Conservation (phyloP, 2,113 vertebrate genomes). For the Ailuropoda melanoleuca region DNA sequence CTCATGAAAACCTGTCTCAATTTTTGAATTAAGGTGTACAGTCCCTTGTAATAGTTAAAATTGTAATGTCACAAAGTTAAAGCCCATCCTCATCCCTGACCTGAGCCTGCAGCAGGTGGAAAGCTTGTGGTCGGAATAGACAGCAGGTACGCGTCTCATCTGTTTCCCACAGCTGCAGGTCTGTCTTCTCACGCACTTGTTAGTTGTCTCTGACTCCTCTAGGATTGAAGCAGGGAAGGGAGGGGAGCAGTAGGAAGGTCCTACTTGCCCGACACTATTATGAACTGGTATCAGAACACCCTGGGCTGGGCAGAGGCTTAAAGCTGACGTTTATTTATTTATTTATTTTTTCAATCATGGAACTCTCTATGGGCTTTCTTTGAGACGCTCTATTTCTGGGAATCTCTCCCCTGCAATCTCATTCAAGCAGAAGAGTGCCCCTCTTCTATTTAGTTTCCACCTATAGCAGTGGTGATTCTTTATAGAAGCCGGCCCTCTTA, state of each 20-base stretch:
- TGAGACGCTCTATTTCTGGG: neutral
- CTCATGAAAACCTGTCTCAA: neutral
- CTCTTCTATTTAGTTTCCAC: constrained; percentile 4
- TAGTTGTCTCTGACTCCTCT: neutral
- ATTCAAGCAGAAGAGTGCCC: neutral
- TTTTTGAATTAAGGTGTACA: neutral
- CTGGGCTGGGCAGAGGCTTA: neutral
- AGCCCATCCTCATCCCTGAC: neutral
- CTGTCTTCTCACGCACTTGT: neutral
- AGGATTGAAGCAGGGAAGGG: neutral
- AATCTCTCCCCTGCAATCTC: neutral
- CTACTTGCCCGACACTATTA: neutral
- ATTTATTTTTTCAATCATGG: neutral
- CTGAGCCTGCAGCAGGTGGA: neutral
- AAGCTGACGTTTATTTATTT: neutral
- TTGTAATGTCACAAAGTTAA: neutral
- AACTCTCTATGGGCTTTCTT: neutral
- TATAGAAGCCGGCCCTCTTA: neutral
- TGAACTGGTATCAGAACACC: neutral
- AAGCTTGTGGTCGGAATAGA: neutral
- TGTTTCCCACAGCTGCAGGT: neutral
- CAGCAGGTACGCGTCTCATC: neutral
- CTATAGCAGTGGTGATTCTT: neutral
- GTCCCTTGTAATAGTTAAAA: neutral
- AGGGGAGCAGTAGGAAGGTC: neutral